A percentile compares a stretch with the other conserved stretches of the same genome.
Evolutionary conservation across 2,113 vertebrate genomes (phyloP).

Genomic region (Myotis davidii): DNA sequence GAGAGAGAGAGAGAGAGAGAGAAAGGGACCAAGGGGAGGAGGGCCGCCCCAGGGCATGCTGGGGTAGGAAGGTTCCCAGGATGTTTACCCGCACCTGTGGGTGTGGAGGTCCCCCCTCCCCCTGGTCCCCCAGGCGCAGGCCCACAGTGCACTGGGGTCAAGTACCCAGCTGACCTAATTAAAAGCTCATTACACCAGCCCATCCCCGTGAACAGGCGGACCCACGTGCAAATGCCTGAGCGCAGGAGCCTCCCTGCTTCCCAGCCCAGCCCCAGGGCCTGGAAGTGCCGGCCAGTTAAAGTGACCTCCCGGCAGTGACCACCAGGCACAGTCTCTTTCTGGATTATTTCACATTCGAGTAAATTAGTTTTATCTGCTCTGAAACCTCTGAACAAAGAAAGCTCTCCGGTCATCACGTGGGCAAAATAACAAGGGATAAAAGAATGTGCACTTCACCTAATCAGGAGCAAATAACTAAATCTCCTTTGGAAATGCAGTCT

Average conservation of each 20-base stretch:
- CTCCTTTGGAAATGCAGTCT: conserved; percentile 81
- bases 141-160: conserved; percentile 84
- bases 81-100: conserved; percentile 69
- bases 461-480: conserved; percentile 86
- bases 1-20: background rate
- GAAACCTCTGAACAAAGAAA: conserved; percentile 86
- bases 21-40: fast-evolving
- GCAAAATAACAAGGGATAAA: conserved; percentile 85
- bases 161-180: conserved; percentile 86
- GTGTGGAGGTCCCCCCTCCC: conserved; percentile 57
- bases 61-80: conserved; percentile 31
- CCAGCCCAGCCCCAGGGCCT: conserved; percentile 81
- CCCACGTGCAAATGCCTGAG: conserved; percentile 85
- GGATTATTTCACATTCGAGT: conserved; percentile 87
- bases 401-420: conserved; percentile 83
- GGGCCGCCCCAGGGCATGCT: background rate
- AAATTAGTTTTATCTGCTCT: conserved; percentile 88
- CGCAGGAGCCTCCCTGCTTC: conserved; percentile 73
- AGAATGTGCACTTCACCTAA: conserved; percentile 79
- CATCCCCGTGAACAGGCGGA: conserved; percentile 84
- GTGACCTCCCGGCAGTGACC: conserved; percentile 81
- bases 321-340: conserved; percentile 84
- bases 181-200: conserved; percentile 88
- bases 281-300: conserved; percentile 81
- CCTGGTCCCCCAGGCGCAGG: conserved; percentile 62